Evolutionary conservation across 1,140 invertebrate species (phyloP).

Genomic region (Brachionus manjavacas): DNA sequence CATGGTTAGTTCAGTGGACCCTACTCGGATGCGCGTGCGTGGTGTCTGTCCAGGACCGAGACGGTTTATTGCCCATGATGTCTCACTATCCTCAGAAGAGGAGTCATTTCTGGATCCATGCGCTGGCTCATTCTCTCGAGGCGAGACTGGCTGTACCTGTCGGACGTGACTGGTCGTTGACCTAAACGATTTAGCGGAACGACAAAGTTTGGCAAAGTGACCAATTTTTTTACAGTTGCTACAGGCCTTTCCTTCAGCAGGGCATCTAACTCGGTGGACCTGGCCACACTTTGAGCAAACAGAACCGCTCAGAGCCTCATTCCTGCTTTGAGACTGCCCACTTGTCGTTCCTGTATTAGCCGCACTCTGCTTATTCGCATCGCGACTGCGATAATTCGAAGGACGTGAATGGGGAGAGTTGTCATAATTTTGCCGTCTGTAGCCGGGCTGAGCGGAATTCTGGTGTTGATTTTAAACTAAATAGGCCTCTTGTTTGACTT

Average conservation of each 20-base stretch:
- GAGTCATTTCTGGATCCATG: background rate
- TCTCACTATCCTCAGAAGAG: background rate
- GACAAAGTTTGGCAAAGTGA: background rate
- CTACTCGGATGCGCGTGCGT: background rate
- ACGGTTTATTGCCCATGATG: background rate
- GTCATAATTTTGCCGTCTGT: background rate
- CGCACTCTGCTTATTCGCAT: background rate
- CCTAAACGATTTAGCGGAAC: background rate
- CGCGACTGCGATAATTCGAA: background rate
- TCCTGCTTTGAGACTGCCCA: background rate
- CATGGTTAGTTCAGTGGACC: background rate
- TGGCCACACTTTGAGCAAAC: background rate
- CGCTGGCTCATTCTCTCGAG: background rate
- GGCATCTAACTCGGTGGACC: background rate
- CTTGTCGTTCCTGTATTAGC: background rate
- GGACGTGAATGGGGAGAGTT: background rate
- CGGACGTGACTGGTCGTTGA: background rate
- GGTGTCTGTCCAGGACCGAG: background rate
- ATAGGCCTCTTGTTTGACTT: background rate
- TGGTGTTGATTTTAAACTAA: background rate
- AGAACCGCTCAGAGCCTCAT: background rate
- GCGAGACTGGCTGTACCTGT: background rate
- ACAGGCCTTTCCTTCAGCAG: background rate
- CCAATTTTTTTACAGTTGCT: background rate
- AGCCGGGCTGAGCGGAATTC: background rate